Conservation (phyloP, 2,797 vertebrate species). For the Pangasius mekongensis region DNA sequence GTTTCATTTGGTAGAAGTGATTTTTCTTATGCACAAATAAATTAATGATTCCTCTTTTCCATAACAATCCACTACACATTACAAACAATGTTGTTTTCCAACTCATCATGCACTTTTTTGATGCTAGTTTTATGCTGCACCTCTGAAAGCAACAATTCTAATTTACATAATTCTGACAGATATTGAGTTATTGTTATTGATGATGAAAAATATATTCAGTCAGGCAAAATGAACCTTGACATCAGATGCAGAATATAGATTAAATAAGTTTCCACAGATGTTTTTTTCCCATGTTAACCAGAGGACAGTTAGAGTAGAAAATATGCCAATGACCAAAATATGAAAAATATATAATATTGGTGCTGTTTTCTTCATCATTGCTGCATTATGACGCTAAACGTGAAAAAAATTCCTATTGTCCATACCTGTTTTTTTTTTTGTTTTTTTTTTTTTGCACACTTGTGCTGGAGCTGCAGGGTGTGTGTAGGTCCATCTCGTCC, state of each 20-base stretch:
- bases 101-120: background rate
- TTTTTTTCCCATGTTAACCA: conserved; percentile 17
- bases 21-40: conserved; percentile 52
- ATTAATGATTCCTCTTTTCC: conserved; percentile 19
- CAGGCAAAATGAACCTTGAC: conserved; percentile 14
- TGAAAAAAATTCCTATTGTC: background rate
- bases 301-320: background rate
- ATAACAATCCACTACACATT: conserved; percentile 13
- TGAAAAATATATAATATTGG: background rate
- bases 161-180: conserved; percentile 30
- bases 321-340: background rate
- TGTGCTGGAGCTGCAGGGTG: conserved; percentile 56
- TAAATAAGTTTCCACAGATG: background rate
- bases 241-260: conserved; percentile 1
- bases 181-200: conserved; percentile 14
- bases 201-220: conserved; percentile 15
- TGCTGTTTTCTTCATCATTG: background rate
- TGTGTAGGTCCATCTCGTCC: conserved; percentile 66
- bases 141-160: background rate
- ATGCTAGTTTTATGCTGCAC: background rate
- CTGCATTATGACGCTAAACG: background rate
- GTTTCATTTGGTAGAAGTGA: conserved; percentile 70
- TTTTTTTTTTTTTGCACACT: conserved; percentile 64
- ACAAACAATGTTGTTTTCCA: conserved; percentile 18
- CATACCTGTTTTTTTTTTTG: conserved; percentile 5